Evolutionary conservation across 2,113 vertebrate species (phyloP).

Genomic region (Tretioscincus oriximinensis): DNA sequence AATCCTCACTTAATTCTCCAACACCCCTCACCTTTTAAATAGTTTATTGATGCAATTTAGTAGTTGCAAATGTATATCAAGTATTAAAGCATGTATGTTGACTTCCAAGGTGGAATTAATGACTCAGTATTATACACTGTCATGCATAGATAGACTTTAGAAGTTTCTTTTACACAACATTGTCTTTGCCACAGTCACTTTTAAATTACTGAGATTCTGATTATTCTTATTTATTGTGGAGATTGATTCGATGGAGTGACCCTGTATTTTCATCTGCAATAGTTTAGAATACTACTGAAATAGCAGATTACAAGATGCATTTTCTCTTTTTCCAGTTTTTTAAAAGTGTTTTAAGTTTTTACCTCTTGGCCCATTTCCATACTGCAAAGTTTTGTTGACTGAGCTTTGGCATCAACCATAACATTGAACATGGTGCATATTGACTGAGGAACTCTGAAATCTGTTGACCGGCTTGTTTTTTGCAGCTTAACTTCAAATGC

Average conservation of each 20-base stretch:
- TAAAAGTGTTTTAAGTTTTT: constrained; percentile 61
- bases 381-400: constrained; percentile 96
- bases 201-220: constrained; percentile 51
- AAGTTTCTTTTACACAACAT: constrained; percentile 50
- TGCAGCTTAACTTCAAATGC: constrained; percentile 97
- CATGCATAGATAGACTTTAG: constrained; percentile 53
- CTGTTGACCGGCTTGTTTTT: constrained; percentile 95
- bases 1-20: background rate
- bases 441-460: constrained; percentile 97
- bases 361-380: constrained; percentile 99
- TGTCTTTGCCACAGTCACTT: constrained; percentile 56
- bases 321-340: constrained; percentile 55
- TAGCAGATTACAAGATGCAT: constrained; percentile 57
- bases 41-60: constrained; percentile 20
- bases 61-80: constrained; percentile 27
- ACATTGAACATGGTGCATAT: constrained; percentile 99
- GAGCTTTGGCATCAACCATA: constrained; percentile 98
- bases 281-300: constrained; percentile 56
- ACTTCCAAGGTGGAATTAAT: constrained; percentile 59
- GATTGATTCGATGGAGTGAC: constrained; percentile 56
- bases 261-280: constrained; percentile 56
- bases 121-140: constrained; percentile 56
- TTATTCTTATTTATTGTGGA: constrained; percentile 49
- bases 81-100: constrained; percentile 32
- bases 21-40: too few relatives aligned